Evolutionary conservation across 2,113 vertebrate species (phyloP).

Genomic region (Trichechus manatus): DNA sequence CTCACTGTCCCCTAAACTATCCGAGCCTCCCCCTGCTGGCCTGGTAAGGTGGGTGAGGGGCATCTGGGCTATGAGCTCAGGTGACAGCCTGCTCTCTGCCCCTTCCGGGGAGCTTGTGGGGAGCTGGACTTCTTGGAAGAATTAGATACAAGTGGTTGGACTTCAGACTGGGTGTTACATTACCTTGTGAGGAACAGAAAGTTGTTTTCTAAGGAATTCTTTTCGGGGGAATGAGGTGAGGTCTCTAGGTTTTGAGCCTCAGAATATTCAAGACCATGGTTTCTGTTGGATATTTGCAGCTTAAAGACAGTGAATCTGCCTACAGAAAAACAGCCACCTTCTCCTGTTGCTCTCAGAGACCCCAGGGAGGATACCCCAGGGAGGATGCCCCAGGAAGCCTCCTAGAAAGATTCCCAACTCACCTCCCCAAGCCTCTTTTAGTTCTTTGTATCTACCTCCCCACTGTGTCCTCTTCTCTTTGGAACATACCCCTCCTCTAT

Average conservation of each 20-base stretch:
- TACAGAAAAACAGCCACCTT: not conserved
- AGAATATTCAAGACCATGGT: not conserved
- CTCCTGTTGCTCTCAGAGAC: not conserved
- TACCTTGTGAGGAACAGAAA: not conserved
- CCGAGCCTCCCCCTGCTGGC: not conserved
- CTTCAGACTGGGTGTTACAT: not conserved
- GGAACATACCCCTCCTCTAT: not conserved
- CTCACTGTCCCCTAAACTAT: not conserved
- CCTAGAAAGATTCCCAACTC: not conserved
- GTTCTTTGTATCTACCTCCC: not conserved
- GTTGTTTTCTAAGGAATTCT: slow-evolving; percentile 2
- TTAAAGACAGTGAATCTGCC: not conserved
- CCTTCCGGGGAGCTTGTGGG: not conserved
- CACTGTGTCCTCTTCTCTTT: not conserved
- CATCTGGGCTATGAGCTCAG: not conserved
- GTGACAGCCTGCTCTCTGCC: not conserved
- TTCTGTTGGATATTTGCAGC: slow-evolving; percentile 26
- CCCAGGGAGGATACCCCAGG: not conserved
- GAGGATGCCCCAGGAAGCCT: not conserved
- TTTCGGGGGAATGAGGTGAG: not conserved
- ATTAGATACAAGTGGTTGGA: not conserved
- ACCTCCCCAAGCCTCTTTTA: not conserved
- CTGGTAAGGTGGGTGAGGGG: not conserved
- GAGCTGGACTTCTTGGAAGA: slow-evolving; percentile 13
- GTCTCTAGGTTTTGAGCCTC: not conserved